Percentiles rank a stretch among this genome's conserved stretches.
Conservation (phyloP, 2,797 vertebrate species). For the Kryptolebias ocellatus region DNA sequence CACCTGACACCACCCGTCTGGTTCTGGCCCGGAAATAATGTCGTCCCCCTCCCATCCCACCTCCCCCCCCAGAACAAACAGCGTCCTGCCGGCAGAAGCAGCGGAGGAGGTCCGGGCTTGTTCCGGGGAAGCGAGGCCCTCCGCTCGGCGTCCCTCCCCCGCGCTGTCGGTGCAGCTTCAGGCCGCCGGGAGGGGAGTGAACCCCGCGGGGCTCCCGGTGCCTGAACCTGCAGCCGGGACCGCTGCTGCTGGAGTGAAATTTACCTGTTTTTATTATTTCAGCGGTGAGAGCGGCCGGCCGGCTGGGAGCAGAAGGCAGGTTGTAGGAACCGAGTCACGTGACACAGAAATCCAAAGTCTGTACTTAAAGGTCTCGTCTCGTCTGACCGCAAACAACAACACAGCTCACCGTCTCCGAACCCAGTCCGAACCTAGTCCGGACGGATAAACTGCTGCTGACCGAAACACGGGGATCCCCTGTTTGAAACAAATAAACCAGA, state of each 20-base stretch:
- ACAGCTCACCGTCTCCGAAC: slow-evolving; percentile 51
- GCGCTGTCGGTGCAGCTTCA: slow-evolving; percentile 25
- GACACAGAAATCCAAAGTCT: slow-evolving; percentile 69
- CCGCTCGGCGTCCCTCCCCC: slow-evolving; percentile 12
- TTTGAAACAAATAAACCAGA: too few relatives aligned
- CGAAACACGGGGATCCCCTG: too few relatives aligned
- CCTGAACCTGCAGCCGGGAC: slow-evolving; percentile 27
- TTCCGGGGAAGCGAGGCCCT: slow-evolving; percentile 37
- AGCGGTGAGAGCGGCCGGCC: slow-evolving; percentile 52
- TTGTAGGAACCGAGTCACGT: slow-evolving; percentile 68
- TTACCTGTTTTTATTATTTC: slow-evolving; percentile 64
- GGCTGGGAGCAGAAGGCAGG: slow-evolving; percentile 62
- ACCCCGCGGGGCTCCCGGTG: neutral
- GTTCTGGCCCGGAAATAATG: slow-evolving; percentile 21
- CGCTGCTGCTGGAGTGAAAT: slow-evolving; percentile 33
- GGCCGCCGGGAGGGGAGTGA: slow-evolving; percentile 1
- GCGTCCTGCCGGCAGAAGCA: neutral
- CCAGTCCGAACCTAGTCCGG: slow-evolving; percentile 34
- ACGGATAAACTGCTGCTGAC: slow-evolving; percentile 4
- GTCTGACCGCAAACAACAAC: slow-evolving; percentile 57
- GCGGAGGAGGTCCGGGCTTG: slow-evolving; percentile 15
- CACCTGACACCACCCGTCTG: slow-evolving; percentile 9
- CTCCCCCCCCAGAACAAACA: neutral
- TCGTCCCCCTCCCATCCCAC: neutral
- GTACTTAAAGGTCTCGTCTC: slow-evolving; percentile 76